Conservation (phyloP, 2,797 vertebrate species). For the Aselliscus stoliczkanus region DNA sequence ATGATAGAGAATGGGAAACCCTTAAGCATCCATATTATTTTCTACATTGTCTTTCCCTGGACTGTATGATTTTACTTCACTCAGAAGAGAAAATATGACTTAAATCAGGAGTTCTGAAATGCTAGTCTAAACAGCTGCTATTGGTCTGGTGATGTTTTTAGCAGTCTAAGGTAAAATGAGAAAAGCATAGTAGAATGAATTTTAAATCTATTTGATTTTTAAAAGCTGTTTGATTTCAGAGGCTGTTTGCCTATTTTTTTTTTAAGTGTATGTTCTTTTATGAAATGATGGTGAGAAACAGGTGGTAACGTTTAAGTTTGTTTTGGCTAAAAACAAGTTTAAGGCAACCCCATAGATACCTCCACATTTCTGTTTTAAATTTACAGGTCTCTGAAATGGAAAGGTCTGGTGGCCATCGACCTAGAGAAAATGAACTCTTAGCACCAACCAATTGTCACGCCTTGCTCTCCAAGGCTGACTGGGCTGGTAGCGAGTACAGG, state of each 20-base stretch:
- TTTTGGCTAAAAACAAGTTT: background rate
- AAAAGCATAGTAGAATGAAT: background rate
- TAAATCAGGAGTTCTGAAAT: conserved; percentile 27
- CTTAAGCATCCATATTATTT: background rate
- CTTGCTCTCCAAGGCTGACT: background rate
- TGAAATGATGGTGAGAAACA: conserved; percentile 16
- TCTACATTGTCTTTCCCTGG: background rate
- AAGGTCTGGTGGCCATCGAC: background rate
- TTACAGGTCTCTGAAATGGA: background rate
- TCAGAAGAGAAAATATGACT: conserved; percentile 22
- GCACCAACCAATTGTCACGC: background rate
- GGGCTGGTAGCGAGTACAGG: too few relatives aligned
- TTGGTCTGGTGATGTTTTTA: conserved; percentile 10
- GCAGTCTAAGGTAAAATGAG: conserved; percentile 1
- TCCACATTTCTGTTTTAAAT: background rate
- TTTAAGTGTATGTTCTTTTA: background rate
- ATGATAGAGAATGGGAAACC: background rate
- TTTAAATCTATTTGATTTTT: conserved; percentile 29
- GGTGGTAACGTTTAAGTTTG: background rate
- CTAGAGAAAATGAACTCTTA: background rate
- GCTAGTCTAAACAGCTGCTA: conserved; percentile 8
- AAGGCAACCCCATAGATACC: background rate
- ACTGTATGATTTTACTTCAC: background rate
- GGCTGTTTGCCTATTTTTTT: background rate
- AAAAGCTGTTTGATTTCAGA: conserved; percentile 2